Evolutionary conservation across 2,797 vertebrate genomes (phyloP).

Genomic region (Anguilla pacifica): DNA sequence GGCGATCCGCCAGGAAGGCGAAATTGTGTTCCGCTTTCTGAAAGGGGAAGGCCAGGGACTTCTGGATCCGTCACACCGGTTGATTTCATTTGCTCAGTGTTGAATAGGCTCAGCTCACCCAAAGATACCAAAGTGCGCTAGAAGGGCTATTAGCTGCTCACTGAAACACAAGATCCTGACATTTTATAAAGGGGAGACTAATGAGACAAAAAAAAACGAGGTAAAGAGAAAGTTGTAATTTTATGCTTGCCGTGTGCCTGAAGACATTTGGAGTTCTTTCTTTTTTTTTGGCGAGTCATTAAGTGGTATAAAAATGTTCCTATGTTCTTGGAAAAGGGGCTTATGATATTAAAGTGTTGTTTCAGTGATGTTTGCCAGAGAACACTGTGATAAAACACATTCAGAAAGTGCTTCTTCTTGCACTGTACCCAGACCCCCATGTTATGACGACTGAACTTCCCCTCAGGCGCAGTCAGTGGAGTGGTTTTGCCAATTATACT

Average conservation of each 20-base stretch:
- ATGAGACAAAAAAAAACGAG: not conserved
- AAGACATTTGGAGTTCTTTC: not conserved
- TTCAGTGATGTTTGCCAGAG: not conserved
- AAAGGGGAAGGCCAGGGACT: not conserved
- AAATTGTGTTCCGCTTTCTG: not conserved
- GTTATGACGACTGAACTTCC: not conserved
- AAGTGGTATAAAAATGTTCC: not conserved
- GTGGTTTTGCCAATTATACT: not conserved
- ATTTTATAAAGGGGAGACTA: not conserved
- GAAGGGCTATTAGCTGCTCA: not conserved
- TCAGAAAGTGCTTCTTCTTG: not conserved
- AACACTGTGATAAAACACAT: not conserved
- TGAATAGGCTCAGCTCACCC: not conserved
- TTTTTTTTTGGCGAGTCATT: not conserved
- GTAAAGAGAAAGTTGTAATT: not conserved
- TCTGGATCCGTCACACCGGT: not conserved
- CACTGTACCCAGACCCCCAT: not conserved
- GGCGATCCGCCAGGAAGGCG: not conserved
- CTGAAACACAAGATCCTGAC: not conserved
- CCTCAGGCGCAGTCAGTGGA: not conserved
- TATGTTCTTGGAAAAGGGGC: not conserved
- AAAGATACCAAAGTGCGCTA: not conserved
- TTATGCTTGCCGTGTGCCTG: not conserved
- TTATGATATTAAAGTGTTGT: not conserved
- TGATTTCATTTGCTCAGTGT: not conserved